Base-by-base conservation (phyloP, 2,888 invertebrate species). In the Onchidella celtica region DNA sequence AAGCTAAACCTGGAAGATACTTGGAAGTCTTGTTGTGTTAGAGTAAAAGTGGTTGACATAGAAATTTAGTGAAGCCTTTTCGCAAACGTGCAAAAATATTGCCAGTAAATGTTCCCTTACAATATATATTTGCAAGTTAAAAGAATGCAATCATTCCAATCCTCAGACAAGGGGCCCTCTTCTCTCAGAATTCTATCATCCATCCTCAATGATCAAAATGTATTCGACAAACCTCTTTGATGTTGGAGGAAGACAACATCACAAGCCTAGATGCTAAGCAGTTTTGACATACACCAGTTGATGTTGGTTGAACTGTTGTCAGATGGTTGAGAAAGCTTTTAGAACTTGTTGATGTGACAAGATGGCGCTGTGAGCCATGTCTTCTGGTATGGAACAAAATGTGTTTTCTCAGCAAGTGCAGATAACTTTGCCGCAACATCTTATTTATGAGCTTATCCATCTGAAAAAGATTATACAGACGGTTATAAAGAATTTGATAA, bases 401-500 rank as follows among this genome's bases (percentile, higher is more conserved):
- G 34, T 76, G 69, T 59, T 38, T 78, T 14, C 38, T 68, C 6
- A 36, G 6, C 17, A 69, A 36, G 1, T 29, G 17, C 4, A n/a
- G 17, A 36, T 32, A 69, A n/a, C 61, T 69, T 9, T 38, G 24
- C 24, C 69, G 68, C 36, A 69, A 21, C 17, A 69, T 61, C 40
- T 59, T 78, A 59, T 21, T 59, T 38, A 78, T n/a, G 1, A 78
- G 6, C 59, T 59, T 78, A 40, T 78, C 78, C 78, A 78, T 78
- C 78, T 78, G 69, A 61, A 78, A 78, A 2, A 57, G 9, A 69
- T 29, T 24, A 74, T n/a, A 47, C 21, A n/a, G n/a, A 72, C n/a
- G n/a, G n/a, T n/a, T n/a, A n/a, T n/a, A n/a, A n/a, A n/a, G n/a
- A n/a, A n/a, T n/a, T n/a, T n/a, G n/a, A n/a, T n/a, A n/a, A n/a